phyloP scores from a whole-genome alignment of 1,140 invertebrate genomes.

The Drosophila mayri region DNA sequence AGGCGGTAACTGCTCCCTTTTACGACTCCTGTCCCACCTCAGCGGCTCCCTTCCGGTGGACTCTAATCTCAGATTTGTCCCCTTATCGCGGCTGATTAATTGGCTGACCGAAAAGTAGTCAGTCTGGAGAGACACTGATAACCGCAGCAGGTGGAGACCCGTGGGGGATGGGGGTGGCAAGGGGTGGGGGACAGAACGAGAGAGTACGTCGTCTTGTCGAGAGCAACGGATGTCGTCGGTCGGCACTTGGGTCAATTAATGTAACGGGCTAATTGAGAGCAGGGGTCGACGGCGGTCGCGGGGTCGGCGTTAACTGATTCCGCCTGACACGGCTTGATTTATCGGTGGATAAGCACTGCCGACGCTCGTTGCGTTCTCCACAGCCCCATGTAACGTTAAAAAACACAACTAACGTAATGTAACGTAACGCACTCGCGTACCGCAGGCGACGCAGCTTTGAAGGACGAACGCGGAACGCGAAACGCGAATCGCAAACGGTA shows the following conservation, averaged over 20 bases:
- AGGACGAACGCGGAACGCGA: constrained; percentile 31
- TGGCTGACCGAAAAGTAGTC: constrained; percentile 43
- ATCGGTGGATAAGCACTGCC: constrained; percentile 40
- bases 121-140: constrained; percentile 48
- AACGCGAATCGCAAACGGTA: not conserved
- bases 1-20: constrained; percentile 16
- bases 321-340: constrained; percentile 53
- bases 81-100: constrained; percentile 70
- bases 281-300: constrained; percentile 26
- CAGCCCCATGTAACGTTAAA: constrained; percentile 11
- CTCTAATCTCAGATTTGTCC: constrained; percentile 30
- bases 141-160: constrained; percentile 51
- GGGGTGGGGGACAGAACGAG: constrained; percentile 7
- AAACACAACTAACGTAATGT: constrained; percentile 17
- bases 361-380: constrained; percentile 21
- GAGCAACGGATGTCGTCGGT: constrained; percentile 6
- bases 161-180: not conserved
- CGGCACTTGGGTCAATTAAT: constrained; percentile 55
- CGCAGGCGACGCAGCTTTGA: constrained; percentile 21
- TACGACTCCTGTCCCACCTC: not conserved
- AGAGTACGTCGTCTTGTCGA: constrained; percentile 1
- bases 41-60: constrained; percentile 1
- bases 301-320: constrained; percentile 37
- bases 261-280: constrained; percentile 64
- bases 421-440: constrained; percentile 12